Evolutionary conservation across 2,888 invertebrate species (phyloP), one percentile per base, ranked within the genome.

Genomic region (Schizotus pectinicornis): DNA sequence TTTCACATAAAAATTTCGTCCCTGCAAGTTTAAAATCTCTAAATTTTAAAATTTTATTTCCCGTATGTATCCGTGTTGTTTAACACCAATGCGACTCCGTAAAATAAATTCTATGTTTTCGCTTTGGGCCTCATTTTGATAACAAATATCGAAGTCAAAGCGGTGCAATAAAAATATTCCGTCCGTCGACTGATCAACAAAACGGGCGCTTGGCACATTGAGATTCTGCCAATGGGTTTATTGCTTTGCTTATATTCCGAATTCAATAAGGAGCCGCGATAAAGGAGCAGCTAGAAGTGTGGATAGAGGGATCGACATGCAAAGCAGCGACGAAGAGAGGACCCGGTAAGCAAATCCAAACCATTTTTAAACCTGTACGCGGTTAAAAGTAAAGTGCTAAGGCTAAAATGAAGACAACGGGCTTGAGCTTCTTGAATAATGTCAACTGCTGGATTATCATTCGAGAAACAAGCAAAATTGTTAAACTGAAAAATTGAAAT

Each of bases 231-330:
- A 74, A 76, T 76, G 74, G 75, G 75, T 76, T 77, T 77, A 77
- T 77, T 75, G 76, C 75, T 74, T 76, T 75, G 75, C 75, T 76
- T 76, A 76, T 76, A 75, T 75, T 75, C 74, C 68, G 73, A 76
- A 77, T 76, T 76, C 76, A 77, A 76, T 77, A 76, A 75, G 74
- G 71, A 73, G 72, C 69, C 67, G 61, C 74, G 69, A 76, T 76
- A 74, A 75, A 74, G 71, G 71, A 67, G 70, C 72, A 70, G 66
- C 67, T 64, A 64, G 63, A 65, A 70, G 66, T 59, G 62, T 55
- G 61, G 56, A 59, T 61, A 61, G 60, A 64, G 56, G 55, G 56
- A 62, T 62, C 57, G 54, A 64, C 63, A 67, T 68, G 66, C 62
- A 64, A 67, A 65, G 57, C 66, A 58, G 61, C 54, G 60, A 63